A percentile compares a stretch with the other conserved stretches of the same genome.
phyloP scores from a whole-genome alignment of 2,888 invertebrate species.

The Rhamnusium bicolor region DNA sequence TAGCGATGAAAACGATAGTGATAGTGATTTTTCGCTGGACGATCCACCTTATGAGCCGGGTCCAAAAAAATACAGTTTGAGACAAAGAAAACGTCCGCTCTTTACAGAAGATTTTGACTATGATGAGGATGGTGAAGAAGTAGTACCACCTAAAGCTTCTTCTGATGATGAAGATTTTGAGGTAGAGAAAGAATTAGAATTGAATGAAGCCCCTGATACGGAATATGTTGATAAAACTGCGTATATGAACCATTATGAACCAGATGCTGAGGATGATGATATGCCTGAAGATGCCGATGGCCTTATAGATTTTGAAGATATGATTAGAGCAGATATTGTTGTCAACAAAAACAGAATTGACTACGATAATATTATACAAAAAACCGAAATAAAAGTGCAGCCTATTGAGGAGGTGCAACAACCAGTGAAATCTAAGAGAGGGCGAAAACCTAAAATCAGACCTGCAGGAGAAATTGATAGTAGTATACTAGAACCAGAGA shows the following conservation, averaged over 20 bases:
- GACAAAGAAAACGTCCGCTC: slow-evolving; percentile 58
- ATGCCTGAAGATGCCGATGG: slow-evolving; percentile 50
- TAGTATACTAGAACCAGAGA: slow-evolving; percentile 46
- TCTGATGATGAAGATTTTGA: slow-evolving; percentile 61
- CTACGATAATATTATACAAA: slow-evolving; percentile 62
- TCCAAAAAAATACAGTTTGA: slow-evolving; percentile 62
- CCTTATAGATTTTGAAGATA: slow-evolving; percentile 64
- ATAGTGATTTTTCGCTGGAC: slow-evolving; percentile 56
- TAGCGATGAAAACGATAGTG: slow-evolving; percentile 66
- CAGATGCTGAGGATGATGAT: slow-evolving; percentile 36
- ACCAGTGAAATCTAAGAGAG: slow-evolving; percentile 40
- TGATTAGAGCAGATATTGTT: slow-evolving; percentile 64
- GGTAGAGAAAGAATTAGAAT: slow-evolving; percentile 52
- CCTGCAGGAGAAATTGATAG: slow-evolving; percentile 48
- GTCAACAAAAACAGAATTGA: slow-evolving; percentile 62
- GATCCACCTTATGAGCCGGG: slow-evolving; percentile 48
- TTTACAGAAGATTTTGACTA: slow-evolving; percentile 71
- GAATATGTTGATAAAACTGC: slow-evolving; percentile 35
- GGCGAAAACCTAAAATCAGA: slow-evolving; percentile 44
- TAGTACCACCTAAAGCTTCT: slow-evolving; percentile 46
- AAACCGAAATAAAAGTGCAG: slow-evolving; percentile 59
- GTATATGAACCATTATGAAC: slow-evolving; percentile 38
- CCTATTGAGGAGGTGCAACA: slow-evolving; percentile 26
- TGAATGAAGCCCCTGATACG: slow-evolving; percentile 35
- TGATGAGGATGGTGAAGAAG: slow-evolving; percentile 69